Percentiles rank a stretch among this genome's conserved stretches.
These are phyloP conservation scores for Cyclophora albipunctata DNA, from an alignment of 2,888 invertebrate species.

Conservation along the genomic window DNA sequence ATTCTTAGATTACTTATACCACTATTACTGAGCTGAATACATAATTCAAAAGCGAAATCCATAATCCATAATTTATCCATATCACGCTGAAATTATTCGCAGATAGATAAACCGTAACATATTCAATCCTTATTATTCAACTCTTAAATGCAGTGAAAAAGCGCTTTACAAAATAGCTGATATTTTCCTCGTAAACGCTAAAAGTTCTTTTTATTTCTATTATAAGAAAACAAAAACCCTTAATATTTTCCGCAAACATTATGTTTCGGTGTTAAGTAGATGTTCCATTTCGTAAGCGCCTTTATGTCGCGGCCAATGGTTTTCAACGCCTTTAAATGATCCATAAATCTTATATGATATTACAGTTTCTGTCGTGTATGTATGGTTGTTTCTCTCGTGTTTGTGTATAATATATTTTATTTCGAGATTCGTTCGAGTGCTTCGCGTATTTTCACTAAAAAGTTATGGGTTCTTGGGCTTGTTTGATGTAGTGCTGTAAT, in stretches of 20 bases:
- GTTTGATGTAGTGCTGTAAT: too few species aligned
- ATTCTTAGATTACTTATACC: too few species aligned
- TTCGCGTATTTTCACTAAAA: too few species aligned
- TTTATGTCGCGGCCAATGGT: conserved; percentile 39
- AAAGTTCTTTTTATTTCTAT: conserved; percentile 26
- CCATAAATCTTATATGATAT: conserved; percentile 48
- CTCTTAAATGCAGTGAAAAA: too few species aligned
- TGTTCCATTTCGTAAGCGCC: conserved; percentile 32
- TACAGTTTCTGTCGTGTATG: conserved; percentile 36
- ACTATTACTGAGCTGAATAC: too few species aligned
- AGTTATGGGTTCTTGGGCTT: too few species aligned
- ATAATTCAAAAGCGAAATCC: too few species aligned
- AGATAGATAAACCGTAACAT: too few species aligned
- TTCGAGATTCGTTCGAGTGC: conserved; percentile 8
- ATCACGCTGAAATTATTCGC: too few species aligned
- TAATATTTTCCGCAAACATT: conserved; percentile 8
- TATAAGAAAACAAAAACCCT: conserved; percentile 24
- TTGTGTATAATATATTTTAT: conserved; percentile 3
- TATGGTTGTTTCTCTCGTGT: conserved; percentile 2
- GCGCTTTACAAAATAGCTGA: conserved; percentile 4
- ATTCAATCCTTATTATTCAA: too few species aligned
- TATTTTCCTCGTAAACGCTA: too few species aligned
- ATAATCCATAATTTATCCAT: too few species aligned
- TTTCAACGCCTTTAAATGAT: conserved; percentile 41
- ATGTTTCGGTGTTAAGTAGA: conserved; percentile 23